Evolutionary conservation across 2,888 invertebrate genomes (phyloP).

Genomic region (Tachina lurida): DNA sequence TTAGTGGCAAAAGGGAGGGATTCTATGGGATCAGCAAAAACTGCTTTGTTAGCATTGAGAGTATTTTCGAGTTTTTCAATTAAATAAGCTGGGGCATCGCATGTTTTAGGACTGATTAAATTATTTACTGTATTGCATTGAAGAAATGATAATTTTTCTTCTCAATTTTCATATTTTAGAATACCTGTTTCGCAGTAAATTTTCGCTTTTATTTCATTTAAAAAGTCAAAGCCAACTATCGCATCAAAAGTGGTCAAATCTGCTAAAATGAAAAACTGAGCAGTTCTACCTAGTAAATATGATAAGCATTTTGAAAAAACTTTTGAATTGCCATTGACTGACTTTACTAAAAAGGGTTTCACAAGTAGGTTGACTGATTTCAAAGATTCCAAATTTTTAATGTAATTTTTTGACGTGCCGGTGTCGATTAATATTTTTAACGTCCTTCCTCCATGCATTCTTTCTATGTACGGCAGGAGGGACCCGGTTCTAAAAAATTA

Average conservation of each 20-base stretch:
- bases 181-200: constrained; percentile 53
- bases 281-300: constrained; percentile 48
- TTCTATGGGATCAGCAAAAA: constrained; percentile 24
- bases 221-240: constrained; percentile 56
- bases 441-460: constrained; percentile 26
- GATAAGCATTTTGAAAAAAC: constrained; percentile 41
- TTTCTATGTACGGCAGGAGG: constrained; percentile 54
- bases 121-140: constrained; percentile 24
- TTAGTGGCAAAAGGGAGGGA: constrained; percentile 71
- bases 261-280: constrained; percentile 53
- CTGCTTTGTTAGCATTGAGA: constrained; percentile 5
- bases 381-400: constrained; percentile 31
- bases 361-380: constrained; percentile 40
- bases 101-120: constrained; percentile 9
- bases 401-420: constrained; percentile 46
- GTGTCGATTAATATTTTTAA: constrained; percentile 34
- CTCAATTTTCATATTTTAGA: constrained; percentile 1
- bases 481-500: constrained; percentile 44
- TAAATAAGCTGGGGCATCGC: constrained; percentile 10
- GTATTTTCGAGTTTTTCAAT: constrained; percentile 12
- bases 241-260: constrained; percentile 33
- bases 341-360: constrained; percentile 51
- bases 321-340: constrained; percentile 52
- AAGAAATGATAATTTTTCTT: constrained; percentile 32
- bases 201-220: constrained; percentile 57